phyloP scores from a whole-genome alignment of 2,113 vertebrate species.

The Machaerirhynchus nigripectus region DNA sequence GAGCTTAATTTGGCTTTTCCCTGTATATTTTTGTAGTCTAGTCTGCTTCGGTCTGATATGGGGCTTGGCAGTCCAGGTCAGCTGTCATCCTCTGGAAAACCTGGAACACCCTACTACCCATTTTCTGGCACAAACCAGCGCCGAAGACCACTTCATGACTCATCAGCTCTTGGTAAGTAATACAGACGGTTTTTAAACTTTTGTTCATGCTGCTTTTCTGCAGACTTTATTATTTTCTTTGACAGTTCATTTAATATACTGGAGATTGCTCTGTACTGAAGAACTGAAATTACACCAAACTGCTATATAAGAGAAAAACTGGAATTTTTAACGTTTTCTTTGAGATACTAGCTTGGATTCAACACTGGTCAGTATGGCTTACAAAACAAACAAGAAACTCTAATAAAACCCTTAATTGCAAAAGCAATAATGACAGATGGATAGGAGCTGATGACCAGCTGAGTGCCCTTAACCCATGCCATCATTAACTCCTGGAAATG shows the following conservation, averaged over 20 bases:
- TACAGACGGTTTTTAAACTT: not conserved
- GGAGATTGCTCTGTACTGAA: not conserved
- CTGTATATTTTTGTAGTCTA: conserved; percentile 76
- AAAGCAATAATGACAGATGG: conserved; percentile 67
- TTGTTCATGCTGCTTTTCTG: not conserved
- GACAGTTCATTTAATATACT: not conserved
- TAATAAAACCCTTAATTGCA: conserved; percentile 59
- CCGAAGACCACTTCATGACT: conserved; percentile 87
- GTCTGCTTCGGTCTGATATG: conserved; percentile 81
- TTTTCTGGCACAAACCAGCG: conserved; percentile 88
- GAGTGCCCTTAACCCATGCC: conserved; percentile 64
- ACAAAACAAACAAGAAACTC: conserved; percentile 40
- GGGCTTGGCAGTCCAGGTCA: conserved; percentile 84
- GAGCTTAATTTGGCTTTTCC: not conserved
- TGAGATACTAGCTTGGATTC: not conserved
- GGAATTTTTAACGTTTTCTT: not conserved
- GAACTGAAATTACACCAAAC: not conserved
- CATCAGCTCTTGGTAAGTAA: conserved; percentile 82
- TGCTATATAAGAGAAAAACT: not conserved
- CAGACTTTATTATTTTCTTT: not conserved
- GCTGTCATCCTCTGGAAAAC: conserved; percentile 85
- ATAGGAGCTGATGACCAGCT: conserved; percentile 64
- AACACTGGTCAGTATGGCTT: conserved; percentile 3
- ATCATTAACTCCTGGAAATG: conserved; percentile 64
- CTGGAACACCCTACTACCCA: conserved; percentile 84